phyloP scores from a whole-genome alignment of 2,113 vertebrate species.

The Oophaga pumilio region DNA sequence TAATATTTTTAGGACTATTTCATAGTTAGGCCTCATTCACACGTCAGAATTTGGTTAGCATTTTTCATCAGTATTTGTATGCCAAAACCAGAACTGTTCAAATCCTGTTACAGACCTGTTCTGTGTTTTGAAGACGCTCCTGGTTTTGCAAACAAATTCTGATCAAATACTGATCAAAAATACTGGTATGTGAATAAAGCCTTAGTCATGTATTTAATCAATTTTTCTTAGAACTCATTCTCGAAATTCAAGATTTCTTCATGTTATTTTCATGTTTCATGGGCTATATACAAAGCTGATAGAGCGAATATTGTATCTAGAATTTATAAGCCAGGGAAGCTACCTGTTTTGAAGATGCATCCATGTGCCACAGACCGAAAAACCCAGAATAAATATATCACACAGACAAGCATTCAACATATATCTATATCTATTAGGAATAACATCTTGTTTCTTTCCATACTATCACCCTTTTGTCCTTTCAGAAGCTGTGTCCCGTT shows the following conservation, averaged over 20 bases:
- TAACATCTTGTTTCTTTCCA: constrained; percentile 44
- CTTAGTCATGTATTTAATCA: no score
- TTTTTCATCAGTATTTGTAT: no score
- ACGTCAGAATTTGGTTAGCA: no score
- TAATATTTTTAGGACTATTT: background rate
- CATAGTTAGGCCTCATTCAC: background rate
- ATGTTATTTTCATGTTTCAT: background rate
- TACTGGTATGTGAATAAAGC: no score
- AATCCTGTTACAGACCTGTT: no score
- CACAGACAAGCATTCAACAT: background rate
- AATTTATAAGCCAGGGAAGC: background rate
- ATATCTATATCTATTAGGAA: constrained; percentile 2
- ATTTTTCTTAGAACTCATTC: no score
- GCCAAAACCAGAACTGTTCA: no score
- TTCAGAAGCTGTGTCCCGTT: constrained; percentile 68
- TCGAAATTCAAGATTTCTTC: background rate
- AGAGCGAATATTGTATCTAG: background rate
- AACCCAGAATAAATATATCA: background rate
- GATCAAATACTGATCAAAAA: no score
- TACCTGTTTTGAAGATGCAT: no score
- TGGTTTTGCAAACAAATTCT: no score
- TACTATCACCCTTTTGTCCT: constrained; percentile 68
- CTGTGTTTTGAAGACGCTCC: no score
- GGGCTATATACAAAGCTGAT: background rate
- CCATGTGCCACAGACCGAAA: background rate